Base-by-base conservation (phyloP, 2,113 vertebrate species). In the Ptychochromis oligacanthus region DNA sequence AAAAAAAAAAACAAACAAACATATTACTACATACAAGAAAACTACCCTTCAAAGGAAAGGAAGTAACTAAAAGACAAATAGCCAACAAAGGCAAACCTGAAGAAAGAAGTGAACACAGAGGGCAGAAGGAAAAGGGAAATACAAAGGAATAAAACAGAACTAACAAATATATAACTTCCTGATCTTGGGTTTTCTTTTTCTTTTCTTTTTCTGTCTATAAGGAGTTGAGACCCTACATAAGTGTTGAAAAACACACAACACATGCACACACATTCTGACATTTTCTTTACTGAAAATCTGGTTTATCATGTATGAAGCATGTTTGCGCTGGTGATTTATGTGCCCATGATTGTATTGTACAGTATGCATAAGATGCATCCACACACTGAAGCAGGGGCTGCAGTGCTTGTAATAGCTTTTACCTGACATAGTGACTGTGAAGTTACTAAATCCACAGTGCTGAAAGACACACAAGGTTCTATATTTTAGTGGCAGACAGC, bases 171-270 rank as follows among this genome's bases (percentile, higher is more conserved):
- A 54, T 56, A 40, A 9, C 40, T 31, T 72, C 28, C 58, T 57
- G 55, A 34, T 22, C 52, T 22, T n/a, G 24, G 28, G 59, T 75
- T 38, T 34, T 80, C 26, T 81, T 80, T 74, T 22, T 76, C 61
- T 10, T 31, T 61, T 89, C 62, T 89, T 82, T 84, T 88, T 86
- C 81, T 84, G 83, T 55, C n/a, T 5, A 54, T 58, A 40, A 57
- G 74, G 72, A 88, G 58, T 87, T 85, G 65, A 84, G 28, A 65
- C 38, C 52, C 40, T 4, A 15, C 24, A 83, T 86, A 52, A 83
- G 86, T 86, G 34, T 86, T 89, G 86, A 22, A 80, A 43, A 76
- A 20, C 60, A 80, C 36, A 61, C 58, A 49, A n/a, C 55, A 36
- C 60, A 67, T 6, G 28, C 75, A 75, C 64, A 58, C 31, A 7